A percentile compares a stretch with the other conserved stretches of the same genome.
These are phyloP conservation scores for Neodiprion virginianus DNA, from an alignment of 1,140 invertebrate genomes.

Conservation along the genomic window DNA sequence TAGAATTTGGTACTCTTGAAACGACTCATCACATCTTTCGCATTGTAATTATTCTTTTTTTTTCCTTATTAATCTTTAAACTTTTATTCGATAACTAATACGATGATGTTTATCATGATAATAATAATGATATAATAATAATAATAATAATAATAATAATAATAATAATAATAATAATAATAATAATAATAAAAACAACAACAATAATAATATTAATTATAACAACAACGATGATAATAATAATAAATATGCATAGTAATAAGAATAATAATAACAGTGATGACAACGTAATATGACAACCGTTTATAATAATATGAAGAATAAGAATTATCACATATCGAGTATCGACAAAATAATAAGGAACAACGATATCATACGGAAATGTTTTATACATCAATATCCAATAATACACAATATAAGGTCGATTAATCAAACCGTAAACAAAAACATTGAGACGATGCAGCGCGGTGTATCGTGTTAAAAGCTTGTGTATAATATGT, in stretches of 20 bases:
- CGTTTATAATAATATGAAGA: too few species aligned
- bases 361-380: too few species aligned
- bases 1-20: constrained; percentile 61
- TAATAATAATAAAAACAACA: constrained; percentile 14
- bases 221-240: constrained; percentile 19
- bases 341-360: too few species aligned
- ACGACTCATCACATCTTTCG: constrained; percentile 35
- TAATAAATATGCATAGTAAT: constrained; percentile 11
- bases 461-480: too few species aligned
- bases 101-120: constrained; percentile 12
- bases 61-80: constrained; percentile 9
- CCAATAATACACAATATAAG: too few species aligned
- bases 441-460: too few species aligned
- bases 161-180: constrained; percentile 1
- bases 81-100: constrained; percentile 10
- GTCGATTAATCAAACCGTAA: too few species aligned
- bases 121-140: not conserved
- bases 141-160: not conserved
- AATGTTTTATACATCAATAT: too few species aligned
- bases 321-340: too few species aligned
- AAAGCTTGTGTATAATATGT: too few species aligned
- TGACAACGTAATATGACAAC: not conserved
- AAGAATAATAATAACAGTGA: not conserved
- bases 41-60: constrained; percentile 12
- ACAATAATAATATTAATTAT: too few species aligned